A percentile compares a stretch with the other conserved stretches of the same genome.
These are phyloP conservation scores for Macroglossus sobrinus DNA, from an alignment of 2,113 vertebrate species.

Conservation along the genomic window DNA sequence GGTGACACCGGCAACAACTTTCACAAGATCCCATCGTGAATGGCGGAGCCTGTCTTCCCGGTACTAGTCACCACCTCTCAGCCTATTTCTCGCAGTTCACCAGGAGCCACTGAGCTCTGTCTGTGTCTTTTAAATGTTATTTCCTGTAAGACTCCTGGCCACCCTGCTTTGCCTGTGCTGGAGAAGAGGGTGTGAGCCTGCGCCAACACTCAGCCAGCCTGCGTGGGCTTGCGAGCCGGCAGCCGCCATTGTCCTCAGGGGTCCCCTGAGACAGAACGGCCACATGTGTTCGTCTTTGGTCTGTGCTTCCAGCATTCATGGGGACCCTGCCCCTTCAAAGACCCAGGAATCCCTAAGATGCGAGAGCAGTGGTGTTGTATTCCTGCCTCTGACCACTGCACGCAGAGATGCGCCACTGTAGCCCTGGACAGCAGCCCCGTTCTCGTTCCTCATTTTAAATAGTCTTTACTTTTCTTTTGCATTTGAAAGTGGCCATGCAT, in stretches of 20 bases:
- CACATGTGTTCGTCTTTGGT: not conserved
- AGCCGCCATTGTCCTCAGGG: not conserved
- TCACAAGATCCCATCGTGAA: not conserved
- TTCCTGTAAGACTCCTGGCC: not conserved
- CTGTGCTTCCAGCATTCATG: fast-evolving
- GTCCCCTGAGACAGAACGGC: not conserved
- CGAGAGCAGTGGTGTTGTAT: too few relatives aligned
- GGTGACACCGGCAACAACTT: not conserved
- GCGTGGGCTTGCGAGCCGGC: fast-evolving
- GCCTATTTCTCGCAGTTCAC: not conserved
- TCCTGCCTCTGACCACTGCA: not conserved
- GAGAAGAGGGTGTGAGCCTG: not conserved
- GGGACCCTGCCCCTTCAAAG: not conserved
- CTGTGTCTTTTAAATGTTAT: not conserved
- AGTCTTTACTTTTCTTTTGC: not conserved
- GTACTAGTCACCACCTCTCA: not conserved
- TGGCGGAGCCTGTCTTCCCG: not conserved
- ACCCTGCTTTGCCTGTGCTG: not conserved
- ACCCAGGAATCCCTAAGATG: not conserved
- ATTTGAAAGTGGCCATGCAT: not conserved
- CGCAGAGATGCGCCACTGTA: fast-evolving
- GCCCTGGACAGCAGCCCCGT: not conserved
- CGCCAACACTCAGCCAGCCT: not conserved
- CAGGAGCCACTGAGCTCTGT: not conserved
- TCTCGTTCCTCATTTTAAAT: not conserved